phyloP scores from a whole-genome alignment of 2,888 invertebrate genomes.

The Augochlorella aurata region DNA sequence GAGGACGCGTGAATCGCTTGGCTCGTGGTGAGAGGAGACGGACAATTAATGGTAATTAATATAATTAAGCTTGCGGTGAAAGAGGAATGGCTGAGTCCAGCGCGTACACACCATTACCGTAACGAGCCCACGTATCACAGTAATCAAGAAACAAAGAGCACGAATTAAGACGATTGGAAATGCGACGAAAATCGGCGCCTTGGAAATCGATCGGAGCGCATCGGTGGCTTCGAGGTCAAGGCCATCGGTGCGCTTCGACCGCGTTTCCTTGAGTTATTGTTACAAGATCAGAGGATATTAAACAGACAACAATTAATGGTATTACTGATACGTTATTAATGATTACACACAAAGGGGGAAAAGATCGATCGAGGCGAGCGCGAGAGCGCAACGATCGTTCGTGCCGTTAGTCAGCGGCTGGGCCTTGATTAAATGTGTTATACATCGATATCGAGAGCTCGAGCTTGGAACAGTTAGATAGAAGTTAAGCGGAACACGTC shows the following conservation, averaged over 20 bases:
- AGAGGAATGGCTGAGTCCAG: constrained; percentile 71
- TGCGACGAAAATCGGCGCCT: constrained; percentile 4
- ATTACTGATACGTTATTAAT: constrained; percentile 60
- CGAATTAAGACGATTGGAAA: constrained; percentile 26
- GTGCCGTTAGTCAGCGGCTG: constrained; percentile 73
- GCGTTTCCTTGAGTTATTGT: constrained; percentile 52
- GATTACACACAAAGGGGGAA: constrained; percentile 50
- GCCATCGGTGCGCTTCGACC: constrained; percentile 23
- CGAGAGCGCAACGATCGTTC: constrained; percentile 61
- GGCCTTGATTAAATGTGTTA: constrained; percentile 70
- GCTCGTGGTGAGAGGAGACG: constrained; percentile 22
- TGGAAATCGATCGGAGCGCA: background rate
- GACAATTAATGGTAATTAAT: constrained; percentile 66
- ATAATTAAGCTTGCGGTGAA: constrained; percentile 55
- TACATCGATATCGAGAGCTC: constrained; percentile 62
- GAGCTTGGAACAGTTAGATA: constrained; percentile 71
- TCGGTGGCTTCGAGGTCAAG: constrained; percentile 24
- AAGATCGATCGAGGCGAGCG: constrained; percentile 47
- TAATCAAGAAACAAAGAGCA: constrained; percentile 41
- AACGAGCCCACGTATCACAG: constrained; percentile 71
- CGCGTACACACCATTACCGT: constrained; percentile 72
- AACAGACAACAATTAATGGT: constrained; percentile 56
- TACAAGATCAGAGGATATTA: constrained; percentile 57
- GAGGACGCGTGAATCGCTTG: constrained; percentile 13
- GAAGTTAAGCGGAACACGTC: constrained; percentile 69